Conservation (phyloP, 2,113 vertebrate species). For the Notothenia rossii region DNA sequence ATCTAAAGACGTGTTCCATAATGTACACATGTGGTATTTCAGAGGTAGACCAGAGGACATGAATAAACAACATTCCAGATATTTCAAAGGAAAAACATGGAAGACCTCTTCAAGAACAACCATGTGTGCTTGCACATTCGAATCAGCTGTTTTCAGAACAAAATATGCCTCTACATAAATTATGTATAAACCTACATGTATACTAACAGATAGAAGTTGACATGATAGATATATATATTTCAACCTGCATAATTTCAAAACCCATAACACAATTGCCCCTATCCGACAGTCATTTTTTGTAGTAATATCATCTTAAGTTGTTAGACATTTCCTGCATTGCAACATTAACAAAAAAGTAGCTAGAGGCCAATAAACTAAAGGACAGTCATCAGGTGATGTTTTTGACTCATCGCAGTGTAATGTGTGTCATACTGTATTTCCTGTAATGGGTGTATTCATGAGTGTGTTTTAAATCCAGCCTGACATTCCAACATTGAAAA, state of each 20-base stretch:
- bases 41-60: conserved; percentile 51
- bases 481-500: not conserved
- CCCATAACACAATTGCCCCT: not conserved
- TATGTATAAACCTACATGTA: not conserved
- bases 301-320: conserved; percentile 3
- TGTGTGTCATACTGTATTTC: conserved; percentile 38
- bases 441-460: conserved; percentile 41
- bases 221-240: conserved; percentile 33
- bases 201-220: conserved; percentile 34
- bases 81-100: conserved; percentile 37
- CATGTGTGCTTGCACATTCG: conserved; percentile 8
- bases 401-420: conserved; percentile 8
- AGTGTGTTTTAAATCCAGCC: conserved; percentile 31
- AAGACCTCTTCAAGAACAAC: conserved; percentile 55
- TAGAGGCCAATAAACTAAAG: not conserved
- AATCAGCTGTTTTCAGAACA: conserved; percentile 25
- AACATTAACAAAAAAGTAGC: not conserved
- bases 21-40: conserved; percentile 27
- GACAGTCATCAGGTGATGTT: not conserved
- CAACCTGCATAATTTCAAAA: conserved; percentile 14
- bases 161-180: not conserved
- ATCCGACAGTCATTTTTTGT: conserved; percentile 3
- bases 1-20: conserved; percentile 14
- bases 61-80: conserved; percentile 26
- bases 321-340: conserved; percentile 15